phyloP scores from a whole-genome alignment of 2,113 vertebrate species.

The Apteryx mantelli region DNA sequence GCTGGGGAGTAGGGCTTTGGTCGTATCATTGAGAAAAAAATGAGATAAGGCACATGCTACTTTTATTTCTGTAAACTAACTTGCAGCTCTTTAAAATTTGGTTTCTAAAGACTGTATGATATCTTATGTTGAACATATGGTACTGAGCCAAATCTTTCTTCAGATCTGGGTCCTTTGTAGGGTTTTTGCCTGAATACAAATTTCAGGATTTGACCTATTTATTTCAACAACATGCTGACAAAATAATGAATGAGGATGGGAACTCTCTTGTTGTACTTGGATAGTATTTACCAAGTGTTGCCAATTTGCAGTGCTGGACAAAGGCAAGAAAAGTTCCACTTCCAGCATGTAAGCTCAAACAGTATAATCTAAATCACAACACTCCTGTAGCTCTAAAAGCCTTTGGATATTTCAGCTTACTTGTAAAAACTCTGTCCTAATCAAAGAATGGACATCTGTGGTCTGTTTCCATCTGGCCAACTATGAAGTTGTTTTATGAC shows the following conservation, averaged over 20 bases:
- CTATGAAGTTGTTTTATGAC: not conserved
- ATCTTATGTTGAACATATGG: not conserved
- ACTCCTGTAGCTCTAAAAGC: not conserved
- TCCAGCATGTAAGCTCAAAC: not conserved
- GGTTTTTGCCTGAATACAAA: not conserved
- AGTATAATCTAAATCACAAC: not conserved
- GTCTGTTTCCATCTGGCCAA: not conserved
- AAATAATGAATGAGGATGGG: not conserved
- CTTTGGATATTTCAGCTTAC: not conserved
- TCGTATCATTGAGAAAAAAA: not conserved
- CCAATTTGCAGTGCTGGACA: not conserved
- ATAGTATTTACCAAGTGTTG: not conserved
- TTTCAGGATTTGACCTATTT: slow-evolving; percentile 8
- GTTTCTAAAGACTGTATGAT: not conserved
- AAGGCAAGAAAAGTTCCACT: not conserved
- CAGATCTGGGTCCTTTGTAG: not conserved
- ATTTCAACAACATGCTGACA: slow-evolving; percentile 8
- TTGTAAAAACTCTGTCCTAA: not conserved
- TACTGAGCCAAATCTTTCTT: not conserved
- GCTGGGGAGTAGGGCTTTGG: not conserved
- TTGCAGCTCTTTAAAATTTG: not conserved
- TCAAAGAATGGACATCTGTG: not conserved
- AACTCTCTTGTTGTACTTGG: not conserved
- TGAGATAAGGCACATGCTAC: not conserved
- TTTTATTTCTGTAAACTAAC: slow-evolving; percentile 6